Evolutionary conservation across 2,113 vertebrate species (phyloP), one percentile per base, ranked within the genome.

Genomic region (Lophura nycthemera): DNA sequence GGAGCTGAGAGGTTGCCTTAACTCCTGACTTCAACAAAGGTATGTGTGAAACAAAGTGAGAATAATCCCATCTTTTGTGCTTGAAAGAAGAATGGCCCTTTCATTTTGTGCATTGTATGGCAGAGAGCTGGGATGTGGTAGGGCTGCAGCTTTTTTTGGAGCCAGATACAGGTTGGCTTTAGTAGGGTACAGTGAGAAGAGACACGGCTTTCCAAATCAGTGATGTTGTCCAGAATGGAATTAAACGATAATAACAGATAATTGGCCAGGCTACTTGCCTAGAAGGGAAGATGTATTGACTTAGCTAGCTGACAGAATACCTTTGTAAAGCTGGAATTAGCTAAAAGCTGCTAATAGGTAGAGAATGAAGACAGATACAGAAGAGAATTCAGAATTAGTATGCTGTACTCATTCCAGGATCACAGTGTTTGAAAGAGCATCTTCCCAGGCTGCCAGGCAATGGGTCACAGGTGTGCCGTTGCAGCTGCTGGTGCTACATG

Each of bases 401-500:
- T 1, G 2, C 36, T 27, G 15, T 5, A 3, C 32, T 69, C 64
- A 64, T 24, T 38, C 2, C 70, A 38, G 14, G 64, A 36, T 64
- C 83, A 63, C 34, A 42, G 40, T 4, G 5, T 50, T 25, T 50
- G 65, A 34, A 65, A 65, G 13, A 80, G 15, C 64, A 63, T 77
- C 45, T 45, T 61, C 59, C 45, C 38, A 45, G 60, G 45, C 7
- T 13, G 56, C 5, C 42, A 75, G 45, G 50, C 4, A 5, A 17
- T 30, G 11, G 13, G 10, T 73, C 13, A 13, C 38, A n/a, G 10
- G 20, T 24, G 11, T 1, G 4, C 43, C 18, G 10, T 10, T 21
- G 8, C 5, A 27, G 38, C 11, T 7, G 2, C 4, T 63, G 61
- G 38, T 47, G 25, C 34, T 43, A 24, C 0, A 0, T 24, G 63